Conservation (phyloP, 1,140 invertebrate species). For the Zaprionus camerounensis region DNA sequence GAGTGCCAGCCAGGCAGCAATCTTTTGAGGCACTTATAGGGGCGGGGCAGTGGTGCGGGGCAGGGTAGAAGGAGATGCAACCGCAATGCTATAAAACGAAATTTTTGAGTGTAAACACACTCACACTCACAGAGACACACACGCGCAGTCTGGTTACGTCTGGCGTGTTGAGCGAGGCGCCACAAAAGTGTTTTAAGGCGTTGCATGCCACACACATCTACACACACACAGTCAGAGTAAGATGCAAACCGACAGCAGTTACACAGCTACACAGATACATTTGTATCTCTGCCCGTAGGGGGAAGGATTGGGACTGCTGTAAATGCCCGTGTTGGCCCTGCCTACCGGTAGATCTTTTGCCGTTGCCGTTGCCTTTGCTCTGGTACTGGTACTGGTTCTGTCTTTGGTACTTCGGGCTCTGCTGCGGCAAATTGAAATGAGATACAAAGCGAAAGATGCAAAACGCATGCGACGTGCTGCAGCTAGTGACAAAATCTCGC, state of each 20-base stretch:
- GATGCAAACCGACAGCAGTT: slow-evolving; percentile 35
- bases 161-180: slow-evolving; percentile 32
- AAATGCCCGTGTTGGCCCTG: slow-evolving; percentile 55
- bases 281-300: slow-evolving; percentile 27
- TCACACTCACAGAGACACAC: slow-evolving; percentile 36
- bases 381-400: background rate
- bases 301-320: slow-evolving; percentile 40
- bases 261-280: slow-evolving; percentile 27
- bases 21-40: slow-evolving; percentile 34
- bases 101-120: slow-evolving; percentile 71
- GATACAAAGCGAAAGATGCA: slow-evolving; percentile 48
- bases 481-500: slow-evolving; percentile 72
- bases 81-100: slow-evolving; percentile 71
- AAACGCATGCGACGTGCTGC: slow-evolving; percentile 68
- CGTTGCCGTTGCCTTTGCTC: background rate
- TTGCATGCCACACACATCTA: slow-evolving; percentile 65
- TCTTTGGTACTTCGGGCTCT: slow-evolving; percentile 2
- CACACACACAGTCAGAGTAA: slow-evolving; percentile 16
- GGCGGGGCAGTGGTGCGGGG: background rate
- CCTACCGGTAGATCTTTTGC: slow-evolving; percentile 34
- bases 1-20: slow-evolving; percentile 45
- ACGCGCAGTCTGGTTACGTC: background rate
- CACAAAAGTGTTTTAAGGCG: slow-evolving; percentile 76
- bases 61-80: slow-evolving; percentile 30
- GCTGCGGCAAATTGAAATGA: slow-evolving; percentile 9